A percentile compares a stretch with the other conserved stretches of the same genome.
Evolutionary conservation across 2,113 vertebrate genomes (phyloP).

Genomic region (Stegostoma tigrinum): DNA sequence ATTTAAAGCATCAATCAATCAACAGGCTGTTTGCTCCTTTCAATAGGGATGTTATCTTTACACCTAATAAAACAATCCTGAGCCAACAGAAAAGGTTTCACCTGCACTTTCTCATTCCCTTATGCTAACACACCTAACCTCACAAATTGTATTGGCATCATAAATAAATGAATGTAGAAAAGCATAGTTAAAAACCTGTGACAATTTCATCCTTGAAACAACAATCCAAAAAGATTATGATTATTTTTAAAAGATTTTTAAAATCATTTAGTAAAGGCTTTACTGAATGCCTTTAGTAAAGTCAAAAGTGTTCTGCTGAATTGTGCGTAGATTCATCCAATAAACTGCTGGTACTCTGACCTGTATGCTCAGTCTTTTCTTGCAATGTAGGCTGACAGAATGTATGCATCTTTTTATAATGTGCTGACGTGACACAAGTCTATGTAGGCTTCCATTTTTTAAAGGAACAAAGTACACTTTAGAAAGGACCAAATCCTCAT

Average conservation of each 20-base stretch:
- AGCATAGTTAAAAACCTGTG: neutral
- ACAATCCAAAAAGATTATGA: neutral
- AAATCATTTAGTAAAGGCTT: no score
- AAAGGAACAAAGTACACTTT: neutral
- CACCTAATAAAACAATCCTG: neutral
- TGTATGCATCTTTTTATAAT: neutral
- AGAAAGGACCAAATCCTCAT: neutral
- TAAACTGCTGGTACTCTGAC: neutral
- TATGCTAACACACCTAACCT: neutral
- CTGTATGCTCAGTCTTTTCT: neutral
- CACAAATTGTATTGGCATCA: neutral
- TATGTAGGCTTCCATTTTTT: neutral
- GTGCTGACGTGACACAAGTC: neutral
- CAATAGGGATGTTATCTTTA: neutral
- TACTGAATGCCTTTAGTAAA: neutral
- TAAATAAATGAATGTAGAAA: neutral
- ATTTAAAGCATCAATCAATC: no score
- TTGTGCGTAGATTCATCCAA: neutral
- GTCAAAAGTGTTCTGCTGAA: neutral
- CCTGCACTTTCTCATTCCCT: neutral
- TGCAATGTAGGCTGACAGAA: slow-evolving; percentile 19
- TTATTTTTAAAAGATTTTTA: neutral
- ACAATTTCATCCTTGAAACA: neutral
- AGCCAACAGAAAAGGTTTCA: neutral
- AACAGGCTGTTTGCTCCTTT: neutral